Evolutionary conservation across 2,113 vertebrate genomes (phyloP).

Genomic region (Riparia riparia): DNA sequence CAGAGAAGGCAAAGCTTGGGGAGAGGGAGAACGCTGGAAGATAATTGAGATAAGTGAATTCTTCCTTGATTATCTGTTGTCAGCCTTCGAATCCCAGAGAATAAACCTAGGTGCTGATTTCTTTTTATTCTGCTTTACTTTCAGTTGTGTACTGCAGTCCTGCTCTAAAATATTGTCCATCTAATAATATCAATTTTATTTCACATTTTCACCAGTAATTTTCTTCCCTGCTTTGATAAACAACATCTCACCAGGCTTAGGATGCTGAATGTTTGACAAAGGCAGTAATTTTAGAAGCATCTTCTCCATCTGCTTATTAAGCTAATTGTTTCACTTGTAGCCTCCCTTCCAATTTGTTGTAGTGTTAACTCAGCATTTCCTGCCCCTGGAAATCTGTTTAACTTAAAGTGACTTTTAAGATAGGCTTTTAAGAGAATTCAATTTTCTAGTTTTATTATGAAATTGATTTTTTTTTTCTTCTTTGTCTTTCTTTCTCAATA

Average conservation of each 20-base stretch:
- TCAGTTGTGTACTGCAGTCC: not conserved
- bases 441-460: not conserved
- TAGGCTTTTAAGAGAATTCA: not conserved
- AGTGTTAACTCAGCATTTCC: slow-evolving; percentile 45
- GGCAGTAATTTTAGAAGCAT: not conserved
- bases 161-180: not conserved
- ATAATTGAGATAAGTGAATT: not conserved
- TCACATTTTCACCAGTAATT: not conserved
- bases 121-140: not conserved
- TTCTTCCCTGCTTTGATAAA: not conserved
- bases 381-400: slow-evolving; percentile 1
- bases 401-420: not conserved
- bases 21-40: not conserved
- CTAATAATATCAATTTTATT: not conserved
- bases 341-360: not conserved
- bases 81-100: not conserved
- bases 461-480: slow-evolving; percentile 13
- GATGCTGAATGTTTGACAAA: not conserved
- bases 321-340: slow-evolving; percentile 16
- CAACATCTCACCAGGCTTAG: not conserved
- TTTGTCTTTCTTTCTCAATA: slow-evolving; percentile 19
- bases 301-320: slow-evolving; percentile 38
- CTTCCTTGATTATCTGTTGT: not conserved
- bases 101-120: not conserved
- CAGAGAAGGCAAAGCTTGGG: not conserved